Conservation (phyloP, 2,888 invertebrate species). For the Helleia helle region DNA sequence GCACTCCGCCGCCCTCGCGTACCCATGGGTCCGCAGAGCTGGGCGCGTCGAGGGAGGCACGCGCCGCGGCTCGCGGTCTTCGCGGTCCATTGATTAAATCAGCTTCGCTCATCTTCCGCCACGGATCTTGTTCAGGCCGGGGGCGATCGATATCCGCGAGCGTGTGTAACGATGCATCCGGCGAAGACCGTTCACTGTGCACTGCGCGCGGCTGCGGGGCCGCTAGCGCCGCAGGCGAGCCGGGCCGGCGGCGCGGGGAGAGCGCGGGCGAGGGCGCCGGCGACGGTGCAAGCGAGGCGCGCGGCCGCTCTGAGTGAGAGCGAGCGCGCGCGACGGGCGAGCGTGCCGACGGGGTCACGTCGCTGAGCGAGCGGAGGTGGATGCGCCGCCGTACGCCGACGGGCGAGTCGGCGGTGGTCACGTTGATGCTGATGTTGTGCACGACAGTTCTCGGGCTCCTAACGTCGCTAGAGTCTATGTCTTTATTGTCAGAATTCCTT, state of each 20-base stretch:
- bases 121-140: conserved; percentile 36
- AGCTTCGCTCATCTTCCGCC: conserved; percentile 50
- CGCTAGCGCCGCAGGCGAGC: conserved; percentile 21
- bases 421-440: conserved; percentile 58
- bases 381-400: conserved; percentile 42
- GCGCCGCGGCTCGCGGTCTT: conserved; percentile 13
- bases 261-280: conserved; percentile 30
- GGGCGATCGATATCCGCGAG: conserved; percentile 25
- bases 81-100: conserved; percentile 26
- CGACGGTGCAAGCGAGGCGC: conserved; percentile 34
- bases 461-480: conserved; percentile 22
- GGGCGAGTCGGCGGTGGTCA: conserved; percentile 55
- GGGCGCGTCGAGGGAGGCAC: no score
- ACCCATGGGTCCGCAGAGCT: conserved; percentile 26
- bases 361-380: conserved; percentile 62
- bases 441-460: conserved; percentile 29
- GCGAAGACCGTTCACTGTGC: conserved; percentile 24
- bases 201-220: conserved; percentile 18
- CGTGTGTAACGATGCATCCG: conserved; percentile 23
- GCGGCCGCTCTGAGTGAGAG: conserved; percentile 56
- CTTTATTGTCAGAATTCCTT: conserved; percentile 33
- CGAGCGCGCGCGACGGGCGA: conserved; percentile 47
- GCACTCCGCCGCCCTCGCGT: conserved; percentile 17
- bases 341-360: conserved; percentile 59
- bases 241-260: conserved; percentile 41